Base-by-base conservation (phyloP, 2,888 invertebrate species). In the Xanthorhoe spadicearia region DNA sequence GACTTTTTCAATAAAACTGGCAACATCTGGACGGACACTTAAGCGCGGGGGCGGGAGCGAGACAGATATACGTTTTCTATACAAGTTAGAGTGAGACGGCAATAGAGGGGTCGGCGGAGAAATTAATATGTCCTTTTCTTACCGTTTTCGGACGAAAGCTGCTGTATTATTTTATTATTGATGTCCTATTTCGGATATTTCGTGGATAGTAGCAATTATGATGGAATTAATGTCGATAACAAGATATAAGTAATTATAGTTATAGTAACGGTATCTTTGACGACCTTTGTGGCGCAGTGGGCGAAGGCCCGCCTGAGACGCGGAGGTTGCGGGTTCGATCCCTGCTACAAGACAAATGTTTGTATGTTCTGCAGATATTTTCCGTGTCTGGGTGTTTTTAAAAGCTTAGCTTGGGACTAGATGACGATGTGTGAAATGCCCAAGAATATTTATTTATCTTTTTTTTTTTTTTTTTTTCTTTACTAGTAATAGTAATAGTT, bases 101-200 rank as follows among this genome's bases (percentile, higher is more conserved):
- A 32, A 65, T 64, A 74, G 74, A 77, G 82, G 82, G 86, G 88
- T 85, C 83, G 61, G 82, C 73, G 73, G 72, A 79, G 71, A 88
- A 91, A 92, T 92, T 92, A 92, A 92, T 92, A 92, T 91, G 90
- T 92, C 90, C 88, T 89, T 90, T 90, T 90, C 88, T 89, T 88
- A 83, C 80, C 86, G 82, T 85, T 85, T 83, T 83, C 82, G 84
- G 83, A 85, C 81, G 52, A 56, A 53, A 68, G 61, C 64, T 50
- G 84, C 88, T 89, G 82, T 90, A 89, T 89, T 88, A 86, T 88
- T 89, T 86, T 88, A 87, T 88, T 89, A 90, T 90, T 89, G 90
- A 87, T 88, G 89, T 83, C 35, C 50, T 51, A 59, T 58, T 51
- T 57, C 50, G n/a, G 64, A 65, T 50, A 66, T 52, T 55, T 64